phyloP scores from a whole-genome alignment of 2,113 vertebrate species.

The Pseudorhombus dupliciocellatus region DNA sequence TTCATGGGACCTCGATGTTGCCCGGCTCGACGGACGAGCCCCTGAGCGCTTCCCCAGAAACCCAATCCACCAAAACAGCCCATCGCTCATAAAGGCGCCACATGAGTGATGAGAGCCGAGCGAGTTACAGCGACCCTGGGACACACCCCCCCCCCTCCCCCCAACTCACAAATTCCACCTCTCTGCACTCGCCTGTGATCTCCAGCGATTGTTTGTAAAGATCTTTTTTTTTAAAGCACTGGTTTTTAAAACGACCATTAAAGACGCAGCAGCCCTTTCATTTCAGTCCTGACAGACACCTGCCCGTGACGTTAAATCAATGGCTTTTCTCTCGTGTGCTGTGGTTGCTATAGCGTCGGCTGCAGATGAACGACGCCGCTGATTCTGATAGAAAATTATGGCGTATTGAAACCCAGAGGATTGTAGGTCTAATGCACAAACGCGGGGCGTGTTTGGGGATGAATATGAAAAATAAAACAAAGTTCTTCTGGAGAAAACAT shows the following conservation, averaged over 20 bases:
- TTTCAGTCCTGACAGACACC: no score
- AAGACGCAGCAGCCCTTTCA: no score
- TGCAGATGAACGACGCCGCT: no score
- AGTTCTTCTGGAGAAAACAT: no score
- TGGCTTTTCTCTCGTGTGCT: not conserved
- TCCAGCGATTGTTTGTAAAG: conserved; percentile 3
- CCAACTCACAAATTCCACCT: not conserved
- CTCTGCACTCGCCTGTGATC: no score
- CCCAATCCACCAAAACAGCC: conserved; percentile 64
- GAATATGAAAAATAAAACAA: no score
- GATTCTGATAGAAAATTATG: no score
- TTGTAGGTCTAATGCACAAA: no score
- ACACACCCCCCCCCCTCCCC: conserved; percentile 62
- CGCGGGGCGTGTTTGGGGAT: no score
- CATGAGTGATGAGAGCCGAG: conserved; percentile 69
- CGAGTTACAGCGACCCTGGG: conserved; percentile 76
- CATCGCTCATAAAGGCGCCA: conserved; percentile 76
- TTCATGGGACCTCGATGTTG: not conserved
- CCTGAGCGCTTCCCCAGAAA: conserved; percentile 70
- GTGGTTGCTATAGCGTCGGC: no score
- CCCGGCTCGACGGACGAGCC: not conserved
- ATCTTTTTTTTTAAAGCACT: conserved; percentile 31
- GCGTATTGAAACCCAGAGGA: no score
- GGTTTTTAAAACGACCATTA: not conserved
- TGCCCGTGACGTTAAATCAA: not conserved